Evolutionary conservation across 1,140 invertebrate genomes (phyloP).

Genomic region (Zaprionus ghesquierei): DNA sequence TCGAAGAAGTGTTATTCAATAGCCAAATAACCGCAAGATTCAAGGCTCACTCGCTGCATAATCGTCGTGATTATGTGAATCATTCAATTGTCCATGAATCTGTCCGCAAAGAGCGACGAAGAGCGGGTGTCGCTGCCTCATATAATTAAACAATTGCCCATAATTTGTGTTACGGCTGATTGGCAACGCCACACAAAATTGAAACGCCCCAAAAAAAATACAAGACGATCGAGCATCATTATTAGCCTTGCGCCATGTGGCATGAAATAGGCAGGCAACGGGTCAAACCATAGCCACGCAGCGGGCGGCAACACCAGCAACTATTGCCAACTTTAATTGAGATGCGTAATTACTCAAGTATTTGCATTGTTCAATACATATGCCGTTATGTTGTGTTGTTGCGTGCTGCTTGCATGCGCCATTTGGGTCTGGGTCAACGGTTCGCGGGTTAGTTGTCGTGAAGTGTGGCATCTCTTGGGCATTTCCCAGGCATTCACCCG

Average conservation of each 20-base stretch:
- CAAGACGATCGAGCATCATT: conserved; percentile 25
- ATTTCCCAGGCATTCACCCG: conserved; percentile 50
- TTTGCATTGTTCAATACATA: conserved; percentile 41
- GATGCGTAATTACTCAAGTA: conserved; percentile 58
- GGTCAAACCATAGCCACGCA: conserved; percentile 39
- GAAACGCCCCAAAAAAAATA: conserved; percentile 39
- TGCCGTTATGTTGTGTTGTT: conserved; percentile 6
- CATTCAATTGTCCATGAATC: conserved; percentile 54
- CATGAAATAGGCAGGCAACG: conserved; percentile 6
- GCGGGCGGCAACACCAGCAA: conserved; percentile 25
- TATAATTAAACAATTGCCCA: conserved; percentile 76
- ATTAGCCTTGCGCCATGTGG: conserved; percentile 45
- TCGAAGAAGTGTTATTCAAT: conserved; percentile 43
- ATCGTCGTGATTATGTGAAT: conserved; percentile 73
- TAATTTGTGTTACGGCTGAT: conserved; percentile 69
- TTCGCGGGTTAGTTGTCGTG: conserved; percentile 46
- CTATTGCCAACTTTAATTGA: conserved; percentile 58
- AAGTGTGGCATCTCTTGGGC: conserved; percentile 34
- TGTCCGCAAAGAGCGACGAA: conserved; percentile 8
- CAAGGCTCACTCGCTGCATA: conserved; percentile 66
- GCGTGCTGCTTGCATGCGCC: conserved; percentile 13
- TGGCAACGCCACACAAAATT: conserved; percentile 55
- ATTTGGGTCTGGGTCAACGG: conserved; percentile 69
- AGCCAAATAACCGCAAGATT: conserved; percentile 62
- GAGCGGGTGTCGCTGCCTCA: conserved; percentile 57